These are phyloP conservation scores for Drosophila putrida DNA, from an alignment of 2,888 invertebrate genomes.

Conservation along the genomic window DNA sequence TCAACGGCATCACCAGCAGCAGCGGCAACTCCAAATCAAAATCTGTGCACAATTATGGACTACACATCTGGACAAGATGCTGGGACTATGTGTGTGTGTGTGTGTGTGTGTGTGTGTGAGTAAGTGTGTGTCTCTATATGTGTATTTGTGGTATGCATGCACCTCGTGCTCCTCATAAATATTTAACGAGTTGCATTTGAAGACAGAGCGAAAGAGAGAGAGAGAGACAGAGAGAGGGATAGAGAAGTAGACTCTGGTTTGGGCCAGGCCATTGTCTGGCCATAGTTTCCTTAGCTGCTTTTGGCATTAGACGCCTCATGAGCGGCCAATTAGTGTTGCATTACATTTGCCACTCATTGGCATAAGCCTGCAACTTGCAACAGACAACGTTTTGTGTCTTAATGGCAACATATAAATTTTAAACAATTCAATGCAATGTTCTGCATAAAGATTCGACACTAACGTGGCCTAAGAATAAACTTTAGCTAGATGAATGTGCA, in stretches of 20 bases:
- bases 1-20: constrained; percentile 34
- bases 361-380: constrained; percentile 46
- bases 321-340: constrained; percentile 79
- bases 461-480: constrained; percentile 33
- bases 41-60: constrained; percentile 82
- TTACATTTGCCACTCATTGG: constrained; percentile 73
- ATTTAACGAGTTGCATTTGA: constrained; percentile 78
- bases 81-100: constrained; percentile 7
- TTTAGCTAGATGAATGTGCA: constrained; percentile 17
- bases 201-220: constrained; percentile 21
- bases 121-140: constrained; percentile 14
- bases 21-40: constrained; percentile 74
- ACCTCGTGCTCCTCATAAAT: constrained; percentile 81
- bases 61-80: constrained; percentile 77
- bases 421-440: constrained; percentile 34
- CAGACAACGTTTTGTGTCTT: constrained; percentile 44
- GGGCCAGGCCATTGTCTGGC: constrained; percentile 64
- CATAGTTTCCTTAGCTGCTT: constrained; percentile 34
- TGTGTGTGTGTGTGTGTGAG: constrained; percentile 2
- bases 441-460: neutral
- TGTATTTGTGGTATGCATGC: constrained; percentile 59
- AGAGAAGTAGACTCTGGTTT: constrained; percentile 2
- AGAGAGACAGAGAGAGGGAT: neutral
- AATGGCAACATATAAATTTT: constrained; percentile 61
- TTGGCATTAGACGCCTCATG: constrained; percentile 77